phyloP scores from a whole-genome alignment of 2,888 invertebrate species.

The Heliconius ismenius region DNA sequence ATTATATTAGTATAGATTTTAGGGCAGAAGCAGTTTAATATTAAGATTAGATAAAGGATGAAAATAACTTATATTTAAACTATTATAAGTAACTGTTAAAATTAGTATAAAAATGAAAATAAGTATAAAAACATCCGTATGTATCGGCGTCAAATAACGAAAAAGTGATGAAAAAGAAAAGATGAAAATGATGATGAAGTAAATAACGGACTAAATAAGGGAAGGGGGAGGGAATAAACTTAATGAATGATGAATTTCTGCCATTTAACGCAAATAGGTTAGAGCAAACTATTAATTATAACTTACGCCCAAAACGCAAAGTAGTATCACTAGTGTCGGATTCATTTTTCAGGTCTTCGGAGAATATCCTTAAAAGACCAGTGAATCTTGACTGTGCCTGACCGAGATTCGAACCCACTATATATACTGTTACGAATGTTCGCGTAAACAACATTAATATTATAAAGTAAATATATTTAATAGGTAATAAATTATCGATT shows the following conservation, averaged over 20 bases:
- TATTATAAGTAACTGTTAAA: no score
- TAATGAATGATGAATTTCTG: neutral
- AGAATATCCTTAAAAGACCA: slow-evolving; percentile 35
- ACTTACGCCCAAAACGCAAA: slow-evolving; percentile 16
- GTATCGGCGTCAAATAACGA: no score
- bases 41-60: no score
- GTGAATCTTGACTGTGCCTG: slow-evolving; percentile 26
- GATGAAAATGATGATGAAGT: no score
- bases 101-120: no score
- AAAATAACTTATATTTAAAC: no score
- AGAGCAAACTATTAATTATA: neutral
- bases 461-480: slow-evolving; percentile 36
- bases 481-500: slow-evolving; percentile 43
- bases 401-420: neutral
- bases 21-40: no score
- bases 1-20: no score
- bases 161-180: no score
- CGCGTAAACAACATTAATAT: slow-evolving; percentile 34
- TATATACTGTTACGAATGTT: slow-evolving; percentile 29
- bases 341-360: slow-evolving; percentile 39
- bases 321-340: slow-evolving; percentile 12
- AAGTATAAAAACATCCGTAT: no score
- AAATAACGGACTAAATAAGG: no score
- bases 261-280: neutral
- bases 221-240: neutral